These are phyloP conservation scores for Hippocampus kuda DNA, from an alignment of 2,797 vertebrate species.

Conservation along the genomic window DNA sequence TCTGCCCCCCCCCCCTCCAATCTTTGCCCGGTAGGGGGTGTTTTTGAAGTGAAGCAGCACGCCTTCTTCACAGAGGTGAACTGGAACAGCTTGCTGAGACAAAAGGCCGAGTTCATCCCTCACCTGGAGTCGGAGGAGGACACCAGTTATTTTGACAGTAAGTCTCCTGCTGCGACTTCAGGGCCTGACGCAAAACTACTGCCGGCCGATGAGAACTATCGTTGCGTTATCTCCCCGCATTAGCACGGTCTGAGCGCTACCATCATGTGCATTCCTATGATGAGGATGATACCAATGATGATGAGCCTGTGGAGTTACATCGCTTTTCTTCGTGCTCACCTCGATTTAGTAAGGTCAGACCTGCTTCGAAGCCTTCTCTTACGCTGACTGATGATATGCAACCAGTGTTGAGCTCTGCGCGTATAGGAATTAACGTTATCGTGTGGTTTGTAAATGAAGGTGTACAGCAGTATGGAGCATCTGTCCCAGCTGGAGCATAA, in stretches of 20 bases:
- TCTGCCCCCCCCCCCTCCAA: background rate
- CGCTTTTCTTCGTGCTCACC: conserved; percentile 87
- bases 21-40: conserved; percentile 59
- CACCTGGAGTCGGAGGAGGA: conserved; percentile 87
- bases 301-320: conserved; percentile 84
- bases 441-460: conserved; percentile 52
- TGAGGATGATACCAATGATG: conserved; percentile 84
- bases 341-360: conserved; percentile 82
- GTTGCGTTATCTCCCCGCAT: background rate
- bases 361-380: background rate
- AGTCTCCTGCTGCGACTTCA: conserved; percentile 41
- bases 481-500: conserved; percentile 85
- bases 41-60: conserved; percentile 82
- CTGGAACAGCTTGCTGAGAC: conserved; percentile 83
- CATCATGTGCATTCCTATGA: conserved; percentile 85
- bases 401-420: background rate
- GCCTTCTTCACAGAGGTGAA: conserved; percentile 83
- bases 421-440: no score
- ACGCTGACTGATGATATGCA: background rate
- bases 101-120: conserved; percentile 89
- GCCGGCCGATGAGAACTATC: no score
- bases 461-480: conserved; percentile 93
- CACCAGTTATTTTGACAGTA: conserved; percentile 91
- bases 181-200: no score
- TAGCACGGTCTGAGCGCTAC: conserved; percentile 85